Conservation (phyloP, 2,113 vertebrate species). For the Nycticebus coucang region DNA sequence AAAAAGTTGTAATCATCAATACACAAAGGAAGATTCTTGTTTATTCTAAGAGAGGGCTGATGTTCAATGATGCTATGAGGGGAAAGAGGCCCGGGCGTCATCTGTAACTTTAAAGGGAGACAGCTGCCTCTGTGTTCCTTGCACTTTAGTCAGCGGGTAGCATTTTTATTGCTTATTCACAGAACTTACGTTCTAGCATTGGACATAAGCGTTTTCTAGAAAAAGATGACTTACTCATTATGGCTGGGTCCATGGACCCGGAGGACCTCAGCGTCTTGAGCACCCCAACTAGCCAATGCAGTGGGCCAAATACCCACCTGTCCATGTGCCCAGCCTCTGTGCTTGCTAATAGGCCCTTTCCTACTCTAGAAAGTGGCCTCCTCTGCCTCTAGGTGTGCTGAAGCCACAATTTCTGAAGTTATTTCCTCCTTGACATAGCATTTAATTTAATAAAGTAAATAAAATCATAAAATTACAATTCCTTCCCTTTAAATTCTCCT, state of each 20-base stretch:
- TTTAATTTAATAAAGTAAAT: background rate
- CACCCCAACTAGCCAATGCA: background rate
- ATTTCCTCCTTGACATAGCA: background rate
- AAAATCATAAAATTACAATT: background rate
- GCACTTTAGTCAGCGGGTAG: background rate
- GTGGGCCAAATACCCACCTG: background rate
- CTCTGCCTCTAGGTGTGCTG: background rate
- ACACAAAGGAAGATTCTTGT: background rate
- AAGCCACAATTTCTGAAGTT: background rate
- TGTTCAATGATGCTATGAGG: background rate
- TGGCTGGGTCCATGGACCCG: no score
- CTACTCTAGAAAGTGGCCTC: background rate
- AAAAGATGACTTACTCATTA: background rate
- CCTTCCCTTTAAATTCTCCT: background rate
- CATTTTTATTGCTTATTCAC: conserved; percentile 28
- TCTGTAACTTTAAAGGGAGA: conserved; percentile 21
- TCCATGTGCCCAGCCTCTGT: background rate
- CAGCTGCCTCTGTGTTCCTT: background rate
- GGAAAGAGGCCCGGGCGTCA: background rate
- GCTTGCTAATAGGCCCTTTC: background rate
- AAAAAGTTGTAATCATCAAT: no score
- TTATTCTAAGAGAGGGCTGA: background rate
- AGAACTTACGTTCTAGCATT: background rate
- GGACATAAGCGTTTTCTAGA: background rate
- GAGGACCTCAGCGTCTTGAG: background rate